Conservation (phyloP, 2,888 invertebrate genomes). For the Gerris lacustris region DNA sequence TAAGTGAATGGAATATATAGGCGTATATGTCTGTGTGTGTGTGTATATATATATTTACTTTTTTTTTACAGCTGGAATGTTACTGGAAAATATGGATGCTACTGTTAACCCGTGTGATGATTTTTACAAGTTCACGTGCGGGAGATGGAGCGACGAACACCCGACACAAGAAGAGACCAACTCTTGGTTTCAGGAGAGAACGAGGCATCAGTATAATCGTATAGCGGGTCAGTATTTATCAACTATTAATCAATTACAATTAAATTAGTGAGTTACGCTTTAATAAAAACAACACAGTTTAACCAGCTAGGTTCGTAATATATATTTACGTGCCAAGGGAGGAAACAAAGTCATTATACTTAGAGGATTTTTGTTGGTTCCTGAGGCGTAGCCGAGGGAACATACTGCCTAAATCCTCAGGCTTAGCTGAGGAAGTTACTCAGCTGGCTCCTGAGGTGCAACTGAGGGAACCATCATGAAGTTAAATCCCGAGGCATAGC, state of each 20-base stretch:
- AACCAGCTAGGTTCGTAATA: too few relatives aligned
- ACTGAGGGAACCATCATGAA: too few relatives aligned
- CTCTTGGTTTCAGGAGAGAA: constrained; percentile 30
- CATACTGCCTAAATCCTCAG: too few relatives aligned
- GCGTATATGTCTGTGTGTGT: background rate
- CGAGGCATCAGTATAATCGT: constrained; percentile 23
- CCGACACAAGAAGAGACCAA: constrained; percentile 61
- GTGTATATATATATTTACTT: background rate
- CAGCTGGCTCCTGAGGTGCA: too few relatives aligned
- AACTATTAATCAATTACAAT: background rate
- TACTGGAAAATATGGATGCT: constrained; percentile 63
- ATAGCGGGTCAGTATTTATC: constrained; percentile 23
- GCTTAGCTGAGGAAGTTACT: too few relatives aligned
- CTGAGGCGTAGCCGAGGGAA: too few relatives aligned
- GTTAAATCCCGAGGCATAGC: too few relatives aligned
- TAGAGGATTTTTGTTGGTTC: too few relatives aligned
- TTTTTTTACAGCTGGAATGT: constrained; percentile 38
- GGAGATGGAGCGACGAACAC: constrained; percentile 71
- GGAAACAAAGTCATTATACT: background rate
- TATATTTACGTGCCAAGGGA: too few relatives aligned
- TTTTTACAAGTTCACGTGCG: constrained; percentile 75
- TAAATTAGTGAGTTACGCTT: background rate
- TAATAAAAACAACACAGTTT: background rate
- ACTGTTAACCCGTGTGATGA: constrained; percentile 64
- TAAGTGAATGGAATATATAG: background rate